A percentile compares a stretch with the other conserved stretches of the same genome.
Conservation (phyloP, 2,797 vertebrate species). For the Halcyon badia region DNA sequence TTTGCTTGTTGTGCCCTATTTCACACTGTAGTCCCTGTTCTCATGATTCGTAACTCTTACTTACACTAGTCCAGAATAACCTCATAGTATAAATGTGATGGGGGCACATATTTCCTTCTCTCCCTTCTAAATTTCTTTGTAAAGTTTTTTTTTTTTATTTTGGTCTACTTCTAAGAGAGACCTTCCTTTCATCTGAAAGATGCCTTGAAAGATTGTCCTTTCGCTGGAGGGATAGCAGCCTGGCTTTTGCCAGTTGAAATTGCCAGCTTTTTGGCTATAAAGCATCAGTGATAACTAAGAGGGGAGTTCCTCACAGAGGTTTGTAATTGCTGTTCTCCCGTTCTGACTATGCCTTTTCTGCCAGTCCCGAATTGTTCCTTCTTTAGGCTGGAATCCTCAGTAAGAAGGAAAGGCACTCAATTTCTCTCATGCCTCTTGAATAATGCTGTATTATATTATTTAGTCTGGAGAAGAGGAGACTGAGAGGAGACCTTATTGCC, state of each 20-base stretch:
- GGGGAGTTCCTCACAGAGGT: background rate
- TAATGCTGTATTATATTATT: no score
- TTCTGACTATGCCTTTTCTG: background rate
- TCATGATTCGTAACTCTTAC: background rate
- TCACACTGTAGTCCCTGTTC: accelerated
- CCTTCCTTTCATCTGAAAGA: background rate
- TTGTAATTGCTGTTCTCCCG: background rate
- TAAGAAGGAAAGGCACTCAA: background rate
- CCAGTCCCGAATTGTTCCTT: background rate
- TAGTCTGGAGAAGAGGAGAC: no score
- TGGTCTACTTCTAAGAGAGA: background rate
- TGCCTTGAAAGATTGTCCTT: background rate
- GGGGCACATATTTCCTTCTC: background rate
- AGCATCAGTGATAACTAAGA: background rate
- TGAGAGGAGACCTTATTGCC: no score
- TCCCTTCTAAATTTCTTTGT: background rate
- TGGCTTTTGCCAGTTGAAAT: background rate
- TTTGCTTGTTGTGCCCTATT: background rate
- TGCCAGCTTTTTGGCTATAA: background rate
- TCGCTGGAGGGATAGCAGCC: background rate
- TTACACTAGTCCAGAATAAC: background rate
- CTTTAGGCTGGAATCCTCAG: background rate
- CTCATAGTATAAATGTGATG: background rate
- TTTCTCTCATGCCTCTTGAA: background rate
- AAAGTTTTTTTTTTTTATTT: background rate